These are phyloP conservation scores for Ammodytes marinus DNA, from an alignment of 2,113 vertebrate genomes.

Conservation along the genomic window DNA sequence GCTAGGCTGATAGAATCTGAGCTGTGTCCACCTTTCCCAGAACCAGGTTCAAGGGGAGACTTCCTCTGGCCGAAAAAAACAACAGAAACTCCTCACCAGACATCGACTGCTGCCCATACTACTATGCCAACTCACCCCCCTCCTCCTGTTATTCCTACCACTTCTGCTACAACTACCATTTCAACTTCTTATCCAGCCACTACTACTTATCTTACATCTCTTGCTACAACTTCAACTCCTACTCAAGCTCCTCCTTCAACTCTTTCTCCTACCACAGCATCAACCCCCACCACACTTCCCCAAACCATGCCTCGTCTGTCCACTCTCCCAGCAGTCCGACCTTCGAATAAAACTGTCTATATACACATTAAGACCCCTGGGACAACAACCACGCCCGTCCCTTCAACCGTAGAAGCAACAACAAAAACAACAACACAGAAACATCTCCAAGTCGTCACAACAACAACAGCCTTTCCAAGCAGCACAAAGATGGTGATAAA, in stretches of 20 bases:
- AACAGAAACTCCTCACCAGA: too few species aligned
- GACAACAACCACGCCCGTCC: neutral
- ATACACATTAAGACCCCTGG: too few species aligned
- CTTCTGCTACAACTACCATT: neutral
- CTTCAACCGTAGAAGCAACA: rapidly evolving
- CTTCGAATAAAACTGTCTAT: neutral
- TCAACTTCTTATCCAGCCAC: neutral
- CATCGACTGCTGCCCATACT: neutral
- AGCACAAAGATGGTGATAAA: too few species aligned
- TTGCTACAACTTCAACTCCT: too few species aligned
- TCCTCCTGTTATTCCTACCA: rapidly evolving
- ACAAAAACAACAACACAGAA: rapidly evolving
- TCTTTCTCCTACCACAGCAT: neutral
- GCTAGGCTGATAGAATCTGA: constrained; percentile 33
- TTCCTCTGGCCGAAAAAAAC: rapidly evolving
- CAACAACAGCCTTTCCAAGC: neutral
- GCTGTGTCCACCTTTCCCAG: constrained; percentile 33
- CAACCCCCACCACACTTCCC: too few species aligned
- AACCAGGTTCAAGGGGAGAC: rapidly evolving
- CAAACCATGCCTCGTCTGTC: neutral
- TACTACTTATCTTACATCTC: neutral
- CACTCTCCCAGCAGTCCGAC: neutral
- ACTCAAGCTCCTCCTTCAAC: neutral
- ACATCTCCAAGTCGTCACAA: rapidly evolving
- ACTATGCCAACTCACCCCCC: rapidly evolving